phyloP scores from a whole-genome alignment of 2,797 vertebrate species.

The Yasuhikotakia modesta region DNA sequence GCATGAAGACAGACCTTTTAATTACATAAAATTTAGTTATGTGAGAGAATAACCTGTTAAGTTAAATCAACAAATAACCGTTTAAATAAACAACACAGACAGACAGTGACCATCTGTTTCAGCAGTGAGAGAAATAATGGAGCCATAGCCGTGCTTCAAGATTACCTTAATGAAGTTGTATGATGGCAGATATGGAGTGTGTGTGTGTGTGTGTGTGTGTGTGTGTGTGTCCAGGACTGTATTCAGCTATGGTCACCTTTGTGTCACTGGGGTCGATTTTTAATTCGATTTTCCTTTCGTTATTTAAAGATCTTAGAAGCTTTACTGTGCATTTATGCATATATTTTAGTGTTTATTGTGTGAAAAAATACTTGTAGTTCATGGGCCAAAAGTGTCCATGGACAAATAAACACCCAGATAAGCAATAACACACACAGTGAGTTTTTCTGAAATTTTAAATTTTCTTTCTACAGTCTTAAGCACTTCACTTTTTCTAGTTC shows the following conservation, averaged over 20 bases:
- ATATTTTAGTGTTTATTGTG: too few species aligned
- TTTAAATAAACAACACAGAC: slow-evolving; percentile 53
- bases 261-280: too few species aligned
- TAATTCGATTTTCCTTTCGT: too few species aligned
- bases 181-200: slow-evolving; percentile 45
- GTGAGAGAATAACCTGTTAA: slow-evolving; percentile 52
- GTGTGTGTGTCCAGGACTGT: too few species aligned
- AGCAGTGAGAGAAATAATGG: slow-evolving; percentile 45
- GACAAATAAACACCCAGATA: background rate
- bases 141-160: slow-evolving; percentile 35
- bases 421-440: background rate
- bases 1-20: slow-evolving; percentile 35
- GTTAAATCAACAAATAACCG: slow-evolving; percentile 51
- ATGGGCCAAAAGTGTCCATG: background rate
- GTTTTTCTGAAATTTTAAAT: background rate
- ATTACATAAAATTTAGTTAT: slow-evolving; percentile 32
- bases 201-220: background rate
- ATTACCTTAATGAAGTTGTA: slow-evolving; percentile 55
- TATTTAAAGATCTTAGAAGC: too few species aligned
- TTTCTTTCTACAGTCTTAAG: background rate
- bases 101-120: slow-evolving; percentile 60
- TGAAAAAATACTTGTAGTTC: background rate
- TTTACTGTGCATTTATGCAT: too few species aligned
- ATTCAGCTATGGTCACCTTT: too few species aligned
- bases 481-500: background rate